Base-by-base conservation (phyloP, 2,888 invertebrate genomes). In the Blera fallax region DNA sequence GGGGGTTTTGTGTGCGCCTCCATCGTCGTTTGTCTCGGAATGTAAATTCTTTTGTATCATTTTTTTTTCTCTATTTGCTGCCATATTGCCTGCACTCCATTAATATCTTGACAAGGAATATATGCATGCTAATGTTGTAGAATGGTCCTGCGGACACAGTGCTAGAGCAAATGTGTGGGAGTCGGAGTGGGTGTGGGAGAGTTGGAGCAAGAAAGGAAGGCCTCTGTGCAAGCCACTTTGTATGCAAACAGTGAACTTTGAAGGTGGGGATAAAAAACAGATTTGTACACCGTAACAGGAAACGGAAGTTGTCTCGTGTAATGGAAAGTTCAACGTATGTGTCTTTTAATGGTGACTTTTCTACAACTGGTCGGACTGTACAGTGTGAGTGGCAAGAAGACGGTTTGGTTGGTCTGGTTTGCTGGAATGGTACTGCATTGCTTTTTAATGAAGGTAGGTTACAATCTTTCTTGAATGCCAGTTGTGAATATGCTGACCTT, bases 241-340 rank as follows among this genome's bases (percentile, higher is more conserved):
- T 73, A 78, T 78, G 72, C 83, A 83, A 73, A 73, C 32, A 83
- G 73, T 54, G 65, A 58, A 72, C 24, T 65, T 50, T 27, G 16
- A 64, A 62, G 67, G 73, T 45, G 48, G 34, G 62, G 64, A 72
- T 48, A 72, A 83, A 82, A 67, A 64, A 77, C 77, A 65, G 82
- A 77, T 82, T 82, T 77, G 60, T 81, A 29, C 56, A 64, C 32
- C 56, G 56, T 56, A 77, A 77, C 83, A 67, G 83, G 83, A 83
- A 79, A 73, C 83, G 83, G 83, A 83, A 78, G 78, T 83, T 73
- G 78, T 72, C 60, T 73, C 54, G 79, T 72, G 82, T 83, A 73
- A 83, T 73, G 60, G 40, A 70, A 77, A 37, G 72, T 77, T 80
- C 60, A 74, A 43, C 73, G 34, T 67, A 64, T 76, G 54, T 62